Conservation (phyloP, 2,113 vertebrate species). For the Oxyura jamaicensis region DNA sequence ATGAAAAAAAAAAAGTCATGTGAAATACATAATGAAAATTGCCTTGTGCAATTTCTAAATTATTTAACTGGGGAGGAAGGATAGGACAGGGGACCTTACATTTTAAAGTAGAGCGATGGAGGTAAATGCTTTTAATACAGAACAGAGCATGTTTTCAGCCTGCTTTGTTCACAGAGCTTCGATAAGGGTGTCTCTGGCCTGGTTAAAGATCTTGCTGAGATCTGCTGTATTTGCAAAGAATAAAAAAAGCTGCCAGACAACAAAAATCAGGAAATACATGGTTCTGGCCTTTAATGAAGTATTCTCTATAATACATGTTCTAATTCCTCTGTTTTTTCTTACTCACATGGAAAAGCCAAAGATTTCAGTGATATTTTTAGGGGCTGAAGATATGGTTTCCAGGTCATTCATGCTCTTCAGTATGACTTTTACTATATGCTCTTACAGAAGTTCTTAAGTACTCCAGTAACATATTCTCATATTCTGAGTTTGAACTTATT, state of each 20-base stretch:
- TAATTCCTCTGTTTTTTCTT: background rate
- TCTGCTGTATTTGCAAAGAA: background rate
- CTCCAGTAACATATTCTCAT: background rate
- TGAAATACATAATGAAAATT: background rate
- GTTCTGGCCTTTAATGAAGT: background rate
- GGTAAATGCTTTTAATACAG: conserved; percentile 20
- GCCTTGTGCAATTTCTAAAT: background rate
- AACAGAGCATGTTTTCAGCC: conserved; percentile 29
- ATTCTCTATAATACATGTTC: background rate
- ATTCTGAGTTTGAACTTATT: background rate
- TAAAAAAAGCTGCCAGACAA: background rate
- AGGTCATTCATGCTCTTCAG: conserved; percentile 5
- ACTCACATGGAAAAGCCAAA: conserved; percentile 3
- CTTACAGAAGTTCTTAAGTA: background rate
- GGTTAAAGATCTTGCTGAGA: conserved; percentile 47
- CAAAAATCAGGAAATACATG: background rate
- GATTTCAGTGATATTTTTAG: conserved; percentile 36
- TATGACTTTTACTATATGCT: background rate
- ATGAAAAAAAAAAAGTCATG: background rate
- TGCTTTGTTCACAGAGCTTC: conserved; percentile 55
- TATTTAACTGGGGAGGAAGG: too few relatives aligned
- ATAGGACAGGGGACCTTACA: too few relatives aligned
- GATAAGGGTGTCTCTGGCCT: conserved; percentile 34
- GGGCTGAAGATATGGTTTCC: background rate
- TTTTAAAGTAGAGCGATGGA: background rate